A percentile compares a stretch with the other conserved stretches of the same genome.
phyloP scores from a whole-genome alignment of 2,113 vertebrate genomes.

The Tenrec ecaudatus region DNA sequence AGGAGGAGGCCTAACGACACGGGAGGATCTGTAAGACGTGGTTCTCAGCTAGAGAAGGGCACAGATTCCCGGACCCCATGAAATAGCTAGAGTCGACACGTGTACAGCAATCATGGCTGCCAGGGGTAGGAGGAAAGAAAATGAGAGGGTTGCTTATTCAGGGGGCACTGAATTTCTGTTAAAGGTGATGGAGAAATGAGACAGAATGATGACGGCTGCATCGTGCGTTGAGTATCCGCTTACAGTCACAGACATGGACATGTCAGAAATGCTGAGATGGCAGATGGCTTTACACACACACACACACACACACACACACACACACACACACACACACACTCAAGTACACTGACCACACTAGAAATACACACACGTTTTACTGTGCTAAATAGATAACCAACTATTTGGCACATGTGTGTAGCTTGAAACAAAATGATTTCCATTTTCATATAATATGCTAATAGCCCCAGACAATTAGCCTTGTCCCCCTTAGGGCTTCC shows the following conservation, averaged over 20 bases:
- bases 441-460: not conserved
- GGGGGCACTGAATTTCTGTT: not conserved
- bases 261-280: not conserved
- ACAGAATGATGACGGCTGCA: not conserved
- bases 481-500: not conserved
- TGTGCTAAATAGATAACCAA: not conserved
- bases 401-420: not conserved
- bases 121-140: not conserved
- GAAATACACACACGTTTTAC: not conserved
- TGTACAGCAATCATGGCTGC: not conserved
- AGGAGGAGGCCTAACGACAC: not conserved
- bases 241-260: not conserved
- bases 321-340: not conserved
- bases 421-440: not conserved
- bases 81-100: not conserved
- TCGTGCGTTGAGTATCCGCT: not conserved
- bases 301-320: no score
- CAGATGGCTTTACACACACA: not conserved
- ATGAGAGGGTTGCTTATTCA: not conserved
- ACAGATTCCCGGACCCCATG: not conserved
- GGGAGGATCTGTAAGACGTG: not conserved
- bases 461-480: not conserved
- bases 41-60: not conserved
- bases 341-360: not conserved
- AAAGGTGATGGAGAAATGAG: not conserved